Evolutionary conservation across 2,113 vertebrate species (phyloP).

Genomic region (Anser brachyrhynchus): DNA sequence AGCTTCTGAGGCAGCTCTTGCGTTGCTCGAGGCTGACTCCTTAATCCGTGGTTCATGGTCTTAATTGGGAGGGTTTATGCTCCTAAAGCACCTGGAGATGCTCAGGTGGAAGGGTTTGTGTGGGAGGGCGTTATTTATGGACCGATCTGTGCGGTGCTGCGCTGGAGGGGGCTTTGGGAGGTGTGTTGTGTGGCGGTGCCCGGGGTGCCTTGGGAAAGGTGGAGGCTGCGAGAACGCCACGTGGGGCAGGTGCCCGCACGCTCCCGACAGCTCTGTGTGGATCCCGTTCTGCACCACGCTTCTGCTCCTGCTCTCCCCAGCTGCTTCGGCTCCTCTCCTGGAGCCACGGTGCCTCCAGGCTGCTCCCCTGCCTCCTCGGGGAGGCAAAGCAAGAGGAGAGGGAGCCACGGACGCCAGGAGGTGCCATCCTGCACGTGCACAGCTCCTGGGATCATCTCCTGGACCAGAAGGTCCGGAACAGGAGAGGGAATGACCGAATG

Average conservation of each 20-base stretch:
- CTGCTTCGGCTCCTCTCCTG: background rate
- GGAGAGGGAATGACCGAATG: background rate
- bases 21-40: background rate
- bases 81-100: background rate
- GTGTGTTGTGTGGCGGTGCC: too few species aligned
- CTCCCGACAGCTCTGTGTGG: background rate
- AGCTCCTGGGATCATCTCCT: accelerated
- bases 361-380: accelerated
- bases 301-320: background rate
- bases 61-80: background rate
- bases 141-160: accelerated
- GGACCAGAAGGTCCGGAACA: background rate
- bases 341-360: background rate
- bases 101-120: background rate
- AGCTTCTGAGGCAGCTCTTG: background rate
- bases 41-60: background rate
- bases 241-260: too few species aligned
- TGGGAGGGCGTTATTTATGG: accelerated
- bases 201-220: too few species aligned
- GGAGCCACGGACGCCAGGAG: accelerated
- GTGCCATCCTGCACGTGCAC: accelerated
- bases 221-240: too few species aligned
- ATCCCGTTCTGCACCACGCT: accelerated
- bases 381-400: background rate
- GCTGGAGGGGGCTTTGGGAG: too few species aligned